Conservation (phyloP, 2,888 invertebrate genomes). For the Plemyria rubiginata region DNA sequence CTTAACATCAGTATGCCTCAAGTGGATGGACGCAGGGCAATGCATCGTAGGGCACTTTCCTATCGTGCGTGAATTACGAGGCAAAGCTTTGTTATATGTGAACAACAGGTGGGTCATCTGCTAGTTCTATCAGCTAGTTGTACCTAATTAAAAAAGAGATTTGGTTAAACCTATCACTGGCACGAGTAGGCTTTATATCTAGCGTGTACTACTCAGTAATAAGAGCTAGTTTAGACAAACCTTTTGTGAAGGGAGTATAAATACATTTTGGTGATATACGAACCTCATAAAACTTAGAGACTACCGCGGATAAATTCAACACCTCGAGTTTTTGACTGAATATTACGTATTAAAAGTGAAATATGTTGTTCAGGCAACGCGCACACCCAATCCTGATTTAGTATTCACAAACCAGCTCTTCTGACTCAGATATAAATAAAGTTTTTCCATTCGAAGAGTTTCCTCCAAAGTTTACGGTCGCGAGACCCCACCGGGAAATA, state of each 20-base stretch:
- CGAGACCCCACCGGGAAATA: constrained; percentile 67
- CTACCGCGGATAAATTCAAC: constrained; percentile 32
- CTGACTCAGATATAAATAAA: constrained; percentile 79
- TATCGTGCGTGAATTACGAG: too few relatives aligned
- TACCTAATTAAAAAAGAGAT: too few relatives aligned
- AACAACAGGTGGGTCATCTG: too few relatives aligned
- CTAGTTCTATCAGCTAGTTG: too few relatives aligned
- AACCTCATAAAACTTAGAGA: constrained; percentile 22
- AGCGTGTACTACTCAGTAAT: too few relatives aligned
- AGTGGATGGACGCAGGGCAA: too few relatives aligned
- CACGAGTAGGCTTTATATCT: too few relatives aligned
- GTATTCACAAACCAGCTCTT: constrained; percentile 73
- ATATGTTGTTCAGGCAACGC: constrained; percentile 45
- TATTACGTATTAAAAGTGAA: constrained; percentile 45
- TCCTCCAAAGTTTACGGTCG: constrained; percentile 68
- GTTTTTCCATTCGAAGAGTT: constrained; percentile 77
- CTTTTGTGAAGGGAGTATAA: not conserved
- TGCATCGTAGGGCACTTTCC: too few relatives aligned
- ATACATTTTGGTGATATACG: constrained; percentile 26
- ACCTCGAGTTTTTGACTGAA: constrained; percentile 39
- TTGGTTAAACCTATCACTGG: too few relatives aligned
- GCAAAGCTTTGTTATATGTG: too few relatives aligned
- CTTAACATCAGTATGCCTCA: too few relatives aligned
- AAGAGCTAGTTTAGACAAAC: too few relatives aligned
- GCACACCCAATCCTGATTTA: constrained; percentile 63